phyloP scores from a whole-genome alignment of 2,113 vertebrate species.

The Petrocephalus microphthalmus region DNA sequence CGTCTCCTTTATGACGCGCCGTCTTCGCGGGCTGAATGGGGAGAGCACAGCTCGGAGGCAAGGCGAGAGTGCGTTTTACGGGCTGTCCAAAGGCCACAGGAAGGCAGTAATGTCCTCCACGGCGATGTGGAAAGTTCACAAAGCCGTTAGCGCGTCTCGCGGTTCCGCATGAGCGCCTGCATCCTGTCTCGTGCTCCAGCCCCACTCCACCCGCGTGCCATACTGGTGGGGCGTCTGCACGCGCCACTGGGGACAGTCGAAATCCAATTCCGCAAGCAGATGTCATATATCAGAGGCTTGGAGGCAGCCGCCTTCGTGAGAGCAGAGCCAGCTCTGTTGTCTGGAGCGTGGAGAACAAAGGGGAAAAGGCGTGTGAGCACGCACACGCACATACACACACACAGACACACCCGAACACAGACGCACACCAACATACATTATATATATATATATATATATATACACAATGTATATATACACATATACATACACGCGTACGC shows the following conservation, averaged over 20 bases:
- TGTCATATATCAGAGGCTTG: slow-evolving; percentile 59
- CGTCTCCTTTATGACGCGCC: neutral
- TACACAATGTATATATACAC: too few species aligned
- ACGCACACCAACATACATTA: too few species aligned
- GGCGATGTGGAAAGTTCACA: slow-evolving; percentile 34
- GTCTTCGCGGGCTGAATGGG: neutral
- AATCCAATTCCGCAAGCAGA: slow-evolving; percentile 62
- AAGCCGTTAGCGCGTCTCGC: slow-evolving; percentile 27
- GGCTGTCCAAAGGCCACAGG: slow-evolving; percentile 27
- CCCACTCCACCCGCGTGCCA: slow-evolving; percentile 14
- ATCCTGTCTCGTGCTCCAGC: neutral
- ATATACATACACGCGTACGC: neutral
- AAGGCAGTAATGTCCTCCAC: slow-evolving; percentile 22
- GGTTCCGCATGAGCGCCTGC: slow-evolving; percentile 28
- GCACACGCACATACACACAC: neutral
- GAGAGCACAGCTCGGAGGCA: slow-evolving; percentile 1
- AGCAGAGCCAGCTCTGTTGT: slow-evolving; percentile 14
- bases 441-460: too few species aligned
- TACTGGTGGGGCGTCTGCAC: slow-evolving; percentile 46
- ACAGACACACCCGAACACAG: too few species aligned
- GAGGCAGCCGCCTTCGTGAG: slow-evolving; percentile 39
- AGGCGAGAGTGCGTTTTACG: slow-evolving; percentile 20
- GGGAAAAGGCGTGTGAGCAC: neutral
- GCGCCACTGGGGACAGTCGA: slow-evolving; percentile 51
- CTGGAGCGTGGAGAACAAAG: slow-evolving; percentile 22